Evolutionary conservation across 2,113 vertebrate species (phyloP).

Genomic region (Chitala chitala): DNA sequence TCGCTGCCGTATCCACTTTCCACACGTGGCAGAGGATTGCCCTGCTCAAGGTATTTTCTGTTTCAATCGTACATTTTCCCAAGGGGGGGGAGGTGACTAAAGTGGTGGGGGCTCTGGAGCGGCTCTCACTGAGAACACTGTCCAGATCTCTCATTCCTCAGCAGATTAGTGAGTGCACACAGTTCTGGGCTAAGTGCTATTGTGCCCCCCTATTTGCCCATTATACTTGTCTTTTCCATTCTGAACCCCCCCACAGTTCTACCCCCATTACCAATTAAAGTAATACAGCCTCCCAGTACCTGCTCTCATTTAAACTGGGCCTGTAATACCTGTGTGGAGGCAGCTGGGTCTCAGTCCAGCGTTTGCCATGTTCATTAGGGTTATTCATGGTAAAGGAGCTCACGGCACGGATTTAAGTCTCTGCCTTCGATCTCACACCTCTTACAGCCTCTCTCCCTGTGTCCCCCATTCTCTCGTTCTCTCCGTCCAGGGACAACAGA

Average conservation of each 20-base stretch:
- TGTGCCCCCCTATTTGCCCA: conserved; percentile 98
- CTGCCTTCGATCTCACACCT: conserved; percentile 16
- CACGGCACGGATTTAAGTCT: conserved; percentile 89
- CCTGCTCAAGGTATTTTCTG: conserved; percentile 97
- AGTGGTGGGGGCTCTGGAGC: conserved; percentile 87
- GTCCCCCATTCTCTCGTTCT: conserved; percentile 67
- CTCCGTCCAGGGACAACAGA: conserved; percentile 66
- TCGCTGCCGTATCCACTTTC: conserved; percentile 92
- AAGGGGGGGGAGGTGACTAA: conserved; percentile 89
- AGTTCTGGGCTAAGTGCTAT: conserved; percentile 96
- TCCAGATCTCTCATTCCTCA: conserved; percentile 99
- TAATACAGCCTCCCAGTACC: conserved; percentile 98
- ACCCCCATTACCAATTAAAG: conserved; percentile 97
- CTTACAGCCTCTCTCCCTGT: conserved; percentile 56
- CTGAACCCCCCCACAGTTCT: conserved; percentile 87
- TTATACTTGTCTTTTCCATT: conserved; percentile 99
- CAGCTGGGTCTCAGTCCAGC: conserved; percentile 82
- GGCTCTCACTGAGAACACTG: conserved; percentile 98
- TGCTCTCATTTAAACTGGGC: conserved; percentile 98
- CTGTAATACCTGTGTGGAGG: conserved; percentile 94
- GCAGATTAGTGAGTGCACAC: conserved; percentile 99
- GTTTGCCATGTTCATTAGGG: conserved; percentile 90
- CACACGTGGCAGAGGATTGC: conserved; percentile 96
- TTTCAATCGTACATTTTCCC: conserved; percentile 99
- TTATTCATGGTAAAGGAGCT: conserved; percentile 87